Conservation (phyloP, 2,888 invertebrate genomes). For the Xanthorhoe spadicearia region DNA sequence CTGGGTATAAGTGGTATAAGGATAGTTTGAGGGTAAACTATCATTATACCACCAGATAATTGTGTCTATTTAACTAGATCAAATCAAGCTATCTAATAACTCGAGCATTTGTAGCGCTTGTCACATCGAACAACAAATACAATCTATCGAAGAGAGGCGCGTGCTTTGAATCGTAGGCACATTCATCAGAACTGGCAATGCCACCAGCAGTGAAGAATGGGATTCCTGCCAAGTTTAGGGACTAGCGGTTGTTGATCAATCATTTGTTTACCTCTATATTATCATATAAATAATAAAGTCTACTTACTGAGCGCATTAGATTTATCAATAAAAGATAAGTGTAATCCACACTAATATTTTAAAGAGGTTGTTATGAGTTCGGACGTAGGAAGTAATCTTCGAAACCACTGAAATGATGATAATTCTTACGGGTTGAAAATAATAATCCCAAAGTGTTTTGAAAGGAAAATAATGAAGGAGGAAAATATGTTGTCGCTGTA, state of each 20-base stretch:
- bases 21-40: too few relatives aligned
- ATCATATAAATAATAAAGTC: not conserved
- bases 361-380: not conserved
- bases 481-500: too few relatives aligned
- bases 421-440: not conserved
- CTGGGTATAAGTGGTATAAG: too few relatives aligned
- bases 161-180: slow-evolving; percentile 17
- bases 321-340: not conserved
- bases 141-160: slow-evolving; percentile 3
- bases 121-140: slow-evolving; percentile 3
- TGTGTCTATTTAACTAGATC: not conserved
- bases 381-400: not conserved
- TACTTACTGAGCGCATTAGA: not conserved
- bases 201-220: slow-evolving; percentile 11
- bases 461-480: too few relatives aligned
- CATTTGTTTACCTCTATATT: slow-evolving; percentile 2
- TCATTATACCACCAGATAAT: too few relatives aligned
- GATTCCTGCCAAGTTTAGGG: slow-evolving; percentile 26
- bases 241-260: slow-evolving; percentile 9
- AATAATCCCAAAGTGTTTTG: too few relatives aligned
- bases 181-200: slow-evolving; percentile 13
- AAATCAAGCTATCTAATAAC: not conserved
- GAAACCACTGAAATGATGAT: not conserved
- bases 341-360: not conserved
- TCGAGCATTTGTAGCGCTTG: not conserved